Evolutionary conservation across 1,140 invertebrate species (phyloP).

Genomic region (Leptopilina boulardi): DNA sequence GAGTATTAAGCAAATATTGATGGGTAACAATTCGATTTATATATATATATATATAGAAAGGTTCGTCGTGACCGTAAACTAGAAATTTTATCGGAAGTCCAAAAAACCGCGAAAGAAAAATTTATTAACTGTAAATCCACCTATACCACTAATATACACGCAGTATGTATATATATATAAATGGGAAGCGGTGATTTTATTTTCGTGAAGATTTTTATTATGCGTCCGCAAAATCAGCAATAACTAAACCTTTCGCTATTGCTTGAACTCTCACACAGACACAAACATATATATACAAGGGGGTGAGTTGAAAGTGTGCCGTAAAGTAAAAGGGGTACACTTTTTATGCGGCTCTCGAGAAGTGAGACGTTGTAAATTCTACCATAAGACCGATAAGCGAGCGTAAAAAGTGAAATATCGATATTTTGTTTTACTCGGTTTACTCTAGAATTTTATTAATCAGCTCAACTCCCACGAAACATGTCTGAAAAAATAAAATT

Average conservation of each 20-base stretch:
- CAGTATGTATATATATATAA: neutral
- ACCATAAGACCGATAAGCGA: conserved; percentile 60
- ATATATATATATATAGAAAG: neutral
- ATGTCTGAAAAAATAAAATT: too few species aligned
- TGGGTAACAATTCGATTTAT: conserved; percentile 21
- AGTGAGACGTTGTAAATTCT: conserved; percentile 67
- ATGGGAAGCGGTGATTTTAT: conserved; percentile 51
- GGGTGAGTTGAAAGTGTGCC: conserved; percentile 23
- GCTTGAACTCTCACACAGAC: conserved; percentile 14
- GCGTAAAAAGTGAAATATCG: conserved; percentile 60
- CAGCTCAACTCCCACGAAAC: neutral
- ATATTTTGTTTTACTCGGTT: neutral
- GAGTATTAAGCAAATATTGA: conserved; percentile 19
- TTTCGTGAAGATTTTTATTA: conserved; percentile 65
- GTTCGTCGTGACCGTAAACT: conserved; percentile 52
- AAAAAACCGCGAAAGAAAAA: conserved; percentile 59
- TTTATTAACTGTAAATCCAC: conserved; percentile 69
- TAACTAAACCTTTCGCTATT: conserved; percentile 66
- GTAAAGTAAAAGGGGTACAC: conserved; percentile 62
- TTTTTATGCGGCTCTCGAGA: conserved; percentile 63
- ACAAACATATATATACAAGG: neutral
- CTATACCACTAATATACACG: conserved; percentile 2
- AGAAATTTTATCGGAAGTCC: conserved; percentile 54
- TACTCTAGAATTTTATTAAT: neutral
- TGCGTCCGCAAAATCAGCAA: conserved; percentile 61